These are phyloP conservation scores for Sarcophaga peregrina DNA, from an alignment of 1,140 invertebrate genomes.

Conservation along the genomic window DNA sequence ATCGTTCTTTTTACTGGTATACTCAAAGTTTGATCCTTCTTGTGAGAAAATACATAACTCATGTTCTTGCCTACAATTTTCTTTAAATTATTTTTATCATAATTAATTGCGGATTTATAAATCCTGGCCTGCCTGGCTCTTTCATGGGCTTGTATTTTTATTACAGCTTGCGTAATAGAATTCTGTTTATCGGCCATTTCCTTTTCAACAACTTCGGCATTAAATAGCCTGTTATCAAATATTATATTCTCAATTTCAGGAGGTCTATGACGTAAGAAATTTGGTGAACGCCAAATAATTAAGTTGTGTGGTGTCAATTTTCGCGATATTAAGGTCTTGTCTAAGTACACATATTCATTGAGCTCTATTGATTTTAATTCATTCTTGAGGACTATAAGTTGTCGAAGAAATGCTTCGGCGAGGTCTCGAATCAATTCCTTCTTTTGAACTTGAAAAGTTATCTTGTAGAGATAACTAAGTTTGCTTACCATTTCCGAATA, in stretches of 20 bases:
- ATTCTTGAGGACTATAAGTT: conserved; percentile 64
- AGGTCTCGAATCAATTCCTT: conserved; percentile 69
- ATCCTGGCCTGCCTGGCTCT: conserved; percentile 70
- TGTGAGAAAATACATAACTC: conserved; percentile 58
- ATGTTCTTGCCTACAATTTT: conserved; percentile 50
- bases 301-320: conserved; percentile 71
- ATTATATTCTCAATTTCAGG: conserved; percentile 57
- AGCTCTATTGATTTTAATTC: conserved; percentile 67
- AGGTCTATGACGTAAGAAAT: conserved; percentile 58
- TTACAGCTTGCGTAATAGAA: conserved; percentile 54
- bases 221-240: conserved; percentile 52
- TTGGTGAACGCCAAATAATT: conserved; percentile 65
- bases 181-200: conserved; percentile 45
- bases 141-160: conserved; percentile 70
- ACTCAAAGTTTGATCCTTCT: conserved; percentile 58
- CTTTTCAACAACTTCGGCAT: conserved; percentile 52
- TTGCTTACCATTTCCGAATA: conserved; percentile 60
- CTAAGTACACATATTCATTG: conserved; percentile 71
- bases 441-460: conserved; percentile 76
- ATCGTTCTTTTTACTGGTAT: conserved; percentile 61
- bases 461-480: conserved; percentile 69
- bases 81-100: conserved; percentile 52
- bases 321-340: conserved; percentile 72
- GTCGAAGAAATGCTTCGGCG: conserved; percentile 66
- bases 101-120: conserved; percentile 62